Evolutionary conservation across 92 coral and sea anemone species (phyloP), one percentile per base, ranked within the genome.

Genomic region (Umimayanthus kanabou): DNA sequence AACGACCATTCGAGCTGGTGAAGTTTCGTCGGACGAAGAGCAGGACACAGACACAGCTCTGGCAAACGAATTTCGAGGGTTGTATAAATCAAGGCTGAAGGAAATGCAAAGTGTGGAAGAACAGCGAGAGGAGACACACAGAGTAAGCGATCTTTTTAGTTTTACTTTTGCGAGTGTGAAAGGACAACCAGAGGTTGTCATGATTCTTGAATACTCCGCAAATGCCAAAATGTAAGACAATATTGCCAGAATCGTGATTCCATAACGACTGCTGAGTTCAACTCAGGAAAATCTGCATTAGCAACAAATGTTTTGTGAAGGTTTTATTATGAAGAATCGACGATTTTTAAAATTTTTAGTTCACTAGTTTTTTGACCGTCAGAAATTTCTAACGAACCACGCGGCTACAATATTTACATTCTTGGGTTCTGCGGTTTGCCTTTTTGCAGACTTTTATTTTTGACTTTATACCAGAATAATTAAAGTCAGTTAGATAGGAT

Each of bases 21-120:
- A 91, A 86, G 85, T 91, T 79, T 90, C 86, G 85, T 91, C 86
- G 84, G 87, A 91, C 79, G 98, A 95, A 39, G 94, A 93, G 23
- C 91, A 83, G 15, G 94, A 95, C 50, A 81, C 85, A 72, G 98
- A 95, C 66, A 92, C 90, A 84, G 89, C 92, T 79, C 94, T 95
- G 16, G 98, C 93, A 75, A 94, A 92, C 85, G 98, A 97, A 74
- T 87, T 97, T 37, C 94, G 95, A 84, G 99, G 93, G 74, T 91
- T 95, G 77, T 97, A 95, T 79, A 90, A 93, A 43, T 93, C 90
- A 82, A 90, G 94, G 70, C 92, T 97, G 72, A 94, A 89, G 74
- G 96, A 92, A 83, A 91, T 97, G 95, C 97, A 91, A n/a, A 91
- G 91, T 66, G 96, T 92, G 22, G 98, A 95, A 15, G 97, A 91